These are phyloP conservation scores for Laspeyria flexula DNA, from an alignment of 2,888 invertebrate genomes.

Conservation along the genomic window DNA sequence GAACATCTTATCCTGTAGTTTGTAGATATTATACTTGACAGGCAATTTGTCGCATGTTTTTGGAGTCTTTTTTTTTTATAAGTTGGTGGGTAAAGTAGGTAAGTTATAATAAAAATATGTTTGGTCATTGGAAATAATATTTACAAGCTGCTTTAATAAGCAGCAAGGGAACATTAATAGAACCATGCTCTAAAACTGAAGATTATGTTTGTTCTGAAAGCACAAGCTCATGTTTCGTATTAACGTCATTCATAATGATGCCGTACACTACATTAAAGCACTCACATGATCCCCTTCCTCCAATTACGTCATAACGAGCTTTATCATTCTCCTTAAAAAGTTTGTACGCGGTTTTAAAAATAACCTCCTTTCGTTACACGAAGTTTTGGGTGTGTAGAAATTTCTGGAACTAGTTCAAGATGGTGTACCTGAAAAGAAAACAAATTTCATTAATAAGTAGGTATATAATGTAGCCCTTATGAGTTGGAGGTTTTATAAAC, in stretches of 20 bases:
- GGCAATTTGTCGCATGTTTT: too few relatives aligned
- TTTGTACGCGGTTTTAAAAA: background rate
- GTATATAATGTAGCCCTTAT: too few relatives aligned
- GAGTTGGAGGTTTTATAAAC: too few relatives aligned
- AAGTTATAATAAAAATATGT: too few relatives aligned
- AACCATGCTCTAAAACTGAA: background rate
- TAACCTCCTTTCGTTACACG: background rate
- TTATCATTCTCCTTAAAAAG: background rate
- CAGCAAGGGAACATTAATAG: background rate
- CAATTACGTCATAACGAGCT: conserved; percentile 22
- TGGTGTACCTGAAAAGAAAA: conserved; percentile 4
- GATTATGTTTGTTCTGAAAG: conserved; percentile 10
- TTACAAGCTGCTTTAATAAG: too few relatives aligned
- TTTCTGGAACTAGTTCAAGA: background rate
- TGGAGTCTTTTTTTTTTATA: too few relatives aligned
- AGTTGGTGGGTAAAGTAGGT: too few relatives aligned
- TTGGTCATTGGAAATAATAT: too few relatives aligned
- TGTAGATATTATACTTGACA: too few relatives aligned
- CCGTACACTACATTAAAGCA: conserved; percentile 40
- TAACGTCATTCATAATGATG: conserved; percentile 48
- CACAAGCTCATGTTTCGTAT: conserved; percentile 46
- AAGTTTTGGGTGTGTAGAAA: background rate
- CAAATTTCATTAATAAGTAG: background rate
- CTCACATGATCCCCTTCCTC: conserved; percentile 34
- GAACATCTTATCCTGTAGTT: too few relatives aligned